Evolutionary conservation across 2,888 invertebrate genomes (phyloP).

Genomic region (Chrysolina americana): DNA sequence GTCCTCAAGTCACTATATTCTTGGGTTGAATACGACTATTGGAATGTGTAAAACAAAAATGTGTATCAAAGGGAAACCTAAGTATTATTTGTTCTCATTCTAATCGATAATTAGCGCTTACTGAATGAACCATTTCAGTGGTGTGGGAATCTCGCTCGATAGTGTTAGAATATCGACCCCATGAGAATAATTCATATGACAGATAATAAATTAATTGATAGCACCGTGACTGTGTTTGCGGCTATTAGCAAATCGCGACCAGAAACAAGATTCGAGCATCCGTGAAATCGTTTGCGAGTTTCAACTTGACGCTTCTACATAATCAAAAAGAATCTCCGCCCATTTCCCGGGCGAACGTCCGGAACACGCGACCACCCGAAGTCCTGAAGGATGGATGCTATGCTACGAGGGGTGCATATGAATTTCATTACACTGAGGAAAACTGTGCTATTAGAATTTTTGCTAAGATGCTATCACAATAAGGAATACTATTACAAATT

Average conservation of each 20-base stretch:
- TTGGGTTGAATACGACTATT: too few relatives aligned
- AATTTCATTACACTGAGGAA: neutral
- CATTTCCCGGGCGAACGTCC: slow-evolving; percentile 55
- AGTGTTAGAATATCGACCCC: slow-evolving; percentile 37
- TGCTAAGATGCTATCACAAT: too few relatives aligned
- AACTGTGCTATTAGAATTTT: too few relatives aligned
- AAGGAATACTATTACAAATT: too few relatives aligned
- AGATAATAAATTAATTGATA: slow-evolving; percentile 48
- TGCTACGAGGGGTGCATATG: slow-evolving; percentile 31
- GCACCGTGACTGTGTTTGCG: slow-evolving; percentile 52
- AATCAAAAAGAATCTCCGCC: slow-evolving; percentile 62
- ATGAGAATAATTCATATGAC: slow-evolving; percentile 26
- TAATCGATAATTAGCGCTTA: neutral
- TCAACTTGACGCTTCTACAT: slow-evolving; percentile 60
- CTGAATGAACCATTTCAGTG: too few relatives aligned
- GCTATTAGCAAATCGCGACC: slow-evolving; percentile 63
- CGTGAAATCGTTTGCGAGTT: slow-evolving; percentile 54
- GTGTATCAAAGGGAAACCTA: too few relatives aligned
- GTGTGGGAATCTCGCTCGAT: slow-evolving; percentile 25
- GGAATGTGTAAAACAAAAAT: too few relatives aligned
- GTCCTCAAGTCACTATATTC: too few relatives aligned
- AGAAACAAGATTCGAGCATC: slow-evolving; percentile 56
- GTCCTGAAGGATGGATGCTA: slow-evolving; percentile 17
- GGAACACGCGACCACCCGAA: slow-evolving; percentile 39
- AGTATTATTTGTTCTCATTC: neutral